These are phyloP conservation scores for Pollenia labialis DNA, from an alignment of 2,888 invertebrate species.

Conservation along the genomic window DNA sequence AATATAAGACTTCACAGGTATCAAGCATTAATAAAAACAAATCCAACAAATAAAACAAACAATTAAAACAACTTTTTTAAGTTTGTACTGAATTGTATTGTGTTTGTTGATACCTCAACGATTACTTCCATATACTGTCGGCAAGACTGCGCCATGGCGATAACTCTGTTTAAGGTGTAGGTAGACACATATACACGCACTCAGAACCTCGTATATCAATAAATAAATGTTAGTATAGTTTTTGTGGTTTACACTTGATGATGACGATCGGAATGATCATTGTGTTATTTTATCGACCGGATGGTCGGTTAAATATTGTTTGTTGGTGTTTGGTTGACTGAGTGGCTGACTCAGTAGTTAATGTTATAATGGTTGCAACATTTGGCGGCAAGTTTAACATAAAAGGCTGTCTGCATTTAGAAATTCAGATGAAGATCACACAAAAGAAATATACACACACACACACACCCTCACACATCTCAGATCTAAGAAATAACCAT, in stretches of 20 bases:
- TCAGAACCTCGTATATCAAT: not conserved
- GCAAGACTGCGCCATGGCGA: not conserved
- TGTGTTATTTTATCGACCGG: conserved; percentile 10
- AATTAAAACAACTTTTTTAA: not conserved
- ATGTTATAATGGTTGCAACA: conserved; percentile 26
- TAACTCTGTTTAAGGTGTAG: conserved; percentile 10
- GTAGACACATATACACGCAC: not conserved
- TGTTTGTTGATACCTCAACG: conserved; percentile 14
- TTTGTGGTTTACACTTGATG: conserved; percentile 54
- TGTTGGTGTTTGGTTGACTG: not conserved
- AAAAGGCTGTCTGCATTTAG: conserved; percentile 43
- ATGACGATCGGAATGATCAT: conserved; percentile 14
- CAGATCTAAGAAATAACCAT: not conserved
- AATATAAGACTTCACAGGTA: conserved; percentile 46
- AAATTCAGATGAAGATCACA: conserved; percentile 28
- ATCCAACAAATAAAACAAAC: not conserved
- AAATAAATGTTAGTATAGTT: conserved; percentile 1
- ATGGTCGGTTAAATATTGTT: conserved; percentile 47
- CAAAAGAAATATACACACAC: not conserved
- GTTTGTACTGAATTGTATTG: conserved; percentile 12
- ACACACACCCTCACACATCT: no score
- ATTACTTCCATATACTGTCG: not conserved
- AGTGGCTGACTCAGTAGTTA: not conserved
- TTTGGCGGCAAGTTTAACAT: conserved; percentile 49
- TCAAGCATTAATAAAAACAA: not conserved